Evolutionary conservation across 1,140 invertebrate genomes (phyloP), one percentile per base, ranked within the genome.

Genomic region (Stegodyphus mimosarum): DNA sequence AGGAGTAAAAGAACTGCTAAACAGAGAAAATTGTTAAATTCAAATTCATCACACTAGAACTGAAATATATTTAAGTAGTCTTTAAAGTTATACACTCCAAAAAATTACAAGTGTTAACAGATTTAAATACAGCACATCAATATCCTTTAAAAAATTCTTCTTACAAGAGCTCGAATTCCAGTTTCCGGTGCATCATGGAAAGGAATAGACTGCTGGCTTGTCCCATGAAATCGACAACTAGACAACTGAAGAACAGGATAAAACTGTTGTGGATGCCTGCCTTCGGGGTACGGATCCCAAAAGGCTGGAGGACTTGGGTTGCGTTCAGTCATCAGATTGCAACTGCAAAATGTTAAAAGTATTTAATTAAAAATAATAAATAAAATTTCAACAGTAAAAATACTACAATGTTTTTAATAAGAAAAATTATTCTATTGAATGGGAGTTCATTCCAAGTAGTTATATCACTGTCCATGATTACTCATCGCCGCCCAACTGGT

Each of bases 211-310:
- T 73, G 79, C 53, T 87, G 83, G 49, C 50, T 86, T 13, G 81
- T 13, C 18, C 66, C 79, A 83, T 87, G 87, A 72, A 75, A 87
- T 7, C 87, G 77, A 55, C 87, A 87, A 69, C 84, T 87, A 13
- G 87, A 77, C 18, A 87, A 78, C 10, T 88, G 88, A 55, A 84
- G 64, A 70, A 84, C 52, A 69, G 81, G 81, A 84, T 84, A 84
- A 66, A 83, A 15, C 3, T 73, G 80, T 48, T 66, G 72, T 15
- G 50, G 15, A 48, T 84, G 81, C 33, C 81, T 75, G 50, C 76
- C 69, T 17, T 75, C 72, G 51, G 50, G 50, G 11, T 66, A 67
- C 6, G 81, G 33, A 76, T 84, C 81, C 72, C 73, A 84, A 53
- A 69, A 84, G 60, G 60, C 17, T 70, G 81, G 72, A 75, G 81